These are phyloP conservation scores for Diorhabda elongata DNA, from an alignment of 1,140 invertebrate genomes.

Conservation along the genomic window DNA sequence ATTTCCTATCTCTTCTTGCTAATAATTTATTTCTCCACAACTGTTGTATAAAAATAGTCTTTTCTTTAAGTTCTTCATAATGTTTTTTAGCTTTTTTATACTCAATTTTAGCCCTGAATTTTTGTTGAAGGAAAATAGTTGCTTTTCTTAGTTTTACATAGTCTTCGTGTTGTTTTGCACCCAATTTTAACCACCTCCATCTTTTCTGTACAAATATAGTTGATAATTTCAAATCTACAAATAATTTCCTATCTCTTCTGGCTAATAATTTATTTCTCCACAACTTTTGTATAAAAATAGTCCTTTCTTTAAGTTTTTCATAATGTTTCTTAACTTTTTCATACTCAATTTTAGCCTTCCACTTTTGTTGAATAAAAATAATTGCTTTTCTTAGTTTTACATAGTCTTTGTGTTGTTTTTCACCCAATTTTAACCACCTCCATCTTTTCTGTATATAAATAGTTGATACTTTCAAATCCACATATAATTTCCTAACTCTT, in stretches of 20 bases:
- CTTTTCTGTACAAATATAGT: slow-evolving; percentile 37
- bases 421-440: background rate
- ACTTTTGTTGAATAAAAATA: slow-evolving; percentile 50
- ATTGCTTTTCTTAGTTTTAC: slow-evolving; percentile 41
- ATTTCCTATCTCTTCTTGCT: slow-evolving; percentile 21
- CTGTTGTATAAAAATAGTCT: slow-evolving; percentile 9
- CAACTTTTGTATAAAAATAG: slow-evolving; percentile 35
- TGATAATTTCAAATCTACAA: slow-evolving; percentile 18
- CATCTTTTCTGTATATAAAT: slow-evolving; percentile 10
- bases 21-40: slow-evolving; percentile 11
- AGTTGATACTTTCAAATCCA: slow-evolving; percentile 25
- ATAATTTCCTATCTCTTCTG: slow-evolving; percentile 21
- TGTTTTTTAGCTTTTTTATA: background rate
- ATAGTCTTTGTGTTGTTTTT: no score
- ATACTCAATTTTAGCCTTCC: slow-evolving; percentile 42
- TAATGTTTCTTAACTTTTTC: slow-evolving; percentile 29
- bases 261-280: slow-evolving; percentile 39
- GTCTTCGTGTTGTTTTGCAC: no score
- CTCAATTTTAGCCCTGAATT: slow-evolving; percentile 28
- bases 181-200: slow-evolving; percentile 30
- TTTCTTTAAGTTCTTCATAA: slow-evolving; percentile 23
- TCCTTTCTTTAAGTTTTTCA: slow-evolving; percentile 22
- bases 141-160: slow-evolving; percentile 37
- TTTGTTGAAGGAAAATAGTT: slow-evolving; percentile 34
- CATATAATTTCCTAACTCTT: background rate